Base-by-base conservation (phyloP, 2,113 vertebrate species). In the Parotia lawesii region DNA sequence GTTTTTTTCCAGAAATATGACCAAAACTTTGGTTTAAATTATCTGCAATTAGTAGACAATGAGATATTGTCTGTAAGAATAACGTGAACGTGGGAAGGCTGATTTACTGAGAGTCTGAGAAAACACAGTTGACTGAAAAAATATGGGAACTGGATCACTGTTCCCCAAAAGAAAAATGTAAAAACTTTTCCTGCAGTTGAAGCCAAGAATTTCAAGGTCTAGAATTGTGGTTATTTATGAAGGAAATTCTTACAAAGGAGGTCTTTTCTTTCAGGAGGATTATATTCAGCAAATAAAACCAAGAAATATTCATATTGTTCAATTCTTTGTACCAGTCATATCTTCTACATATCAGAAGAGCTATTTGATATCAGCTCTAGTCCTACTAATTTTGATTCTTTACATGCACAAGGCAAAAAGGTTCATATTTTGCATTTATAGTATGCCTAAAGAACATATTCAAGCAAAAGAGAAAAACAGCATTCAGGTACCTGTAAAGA, bases 121-220 rank as follows among this genome's bases (percentile, higher is more conserved):
- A 94, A 90, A 88, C 33, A 80, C 25, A 83, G 44, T 10, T 92
- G 56, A 85, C 42, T 81, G 88, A 27, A 75, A 75, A 96, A 95
- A 58, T 53, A 72, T n/a, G 13, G n/a, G 62, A 89, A 38, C 13
- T 67, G 58, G 61, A 85, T 96, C 51, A 80, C 38, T 88, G 23
- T 28, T 76, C 58, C 40, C 31, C 16, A 80, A 35, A 95, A 87
- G 71, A 92, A 94, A 92, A 35, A 10, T 14, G 29, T 33, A 37
- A 66, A 86, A 91, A 75, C 15, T 85, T 75, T 69, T 93, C 72
- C 74, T 73, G 51, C 42, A 45, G 47, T 82, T 93, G 70, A 62
- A 96, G 58, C 21, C 69, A 84, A 81, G 56, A 60, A 18, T 70
- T 72, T 95, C 72, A 90, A 81, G 67, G 27, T 92, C 51, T 40